phyloP scores from a whole-genome alignment of 2,888 invertebrate genomes.

The Dicycla oo region DNA sequence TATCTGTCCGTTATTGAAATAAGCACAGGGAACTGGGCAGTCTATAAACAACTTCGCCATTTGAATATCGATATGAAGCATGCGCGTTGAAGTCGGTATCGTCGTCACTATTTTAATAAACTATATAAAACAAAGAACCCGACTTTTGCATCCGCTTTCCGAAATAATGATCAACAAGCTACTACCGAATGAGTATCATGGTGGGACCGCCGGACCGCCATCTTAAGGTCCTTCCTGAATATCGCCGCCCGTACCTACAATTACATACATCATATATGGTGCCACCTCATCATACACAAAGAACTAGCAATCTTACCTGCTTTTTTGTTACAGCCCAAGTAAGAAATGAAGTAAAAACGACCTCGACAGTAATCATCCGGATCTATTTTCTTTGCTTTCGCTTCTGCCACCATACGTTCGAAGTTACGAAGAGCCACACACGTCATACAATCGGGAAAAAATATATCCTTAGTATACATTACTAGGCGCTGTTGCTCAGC shows the following conservation, averaged over 20 bases:
- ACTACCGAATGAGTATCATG: neutral
- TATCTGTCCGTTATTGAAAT: neutral
- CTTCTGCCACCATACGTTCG: constrained; percentile 28
- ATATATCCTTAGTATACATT: constrained; percentile 40
- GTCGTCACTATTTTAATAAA: neutral
- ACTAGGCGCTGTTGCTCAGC: neutral
- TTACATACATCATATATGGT: neutral
- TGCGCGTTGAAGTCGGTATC: neutral
- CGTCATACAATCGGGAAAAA: constrained; percentile 40
- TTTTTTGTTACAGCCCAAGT: constrained; percentile 40
- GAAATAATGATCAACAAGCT: neutral
- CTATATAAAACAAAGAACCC: constrained; percentile 4
- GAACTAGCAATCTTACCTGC: constrained; percentile 33
- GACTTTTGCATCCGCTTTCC: neutral
- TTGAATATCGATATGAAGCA: constrained; percentile 19
- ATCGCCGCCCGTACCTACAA: neutral
- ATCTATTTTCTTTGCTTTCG: constrained; percentile 24
- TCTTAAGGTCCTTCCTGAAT: neutral
- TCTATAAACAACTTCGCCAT: neutral
- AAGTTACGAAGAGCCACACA: constrained; percentile 39
- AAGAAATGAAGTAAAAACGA: constrained; percentile 17
- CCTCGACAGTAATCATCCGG: constrained; percentile 33
- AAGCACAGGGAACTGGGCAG: too few species aligned
- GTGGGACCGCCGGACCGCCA: neutral
- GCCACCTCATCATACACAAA: neutral